These are phyloP conservation scores for Triplophysa siluroides DNA, from an alignment of 2,113 vertebrate genomes.

Conservation along the genomic window DNA sequence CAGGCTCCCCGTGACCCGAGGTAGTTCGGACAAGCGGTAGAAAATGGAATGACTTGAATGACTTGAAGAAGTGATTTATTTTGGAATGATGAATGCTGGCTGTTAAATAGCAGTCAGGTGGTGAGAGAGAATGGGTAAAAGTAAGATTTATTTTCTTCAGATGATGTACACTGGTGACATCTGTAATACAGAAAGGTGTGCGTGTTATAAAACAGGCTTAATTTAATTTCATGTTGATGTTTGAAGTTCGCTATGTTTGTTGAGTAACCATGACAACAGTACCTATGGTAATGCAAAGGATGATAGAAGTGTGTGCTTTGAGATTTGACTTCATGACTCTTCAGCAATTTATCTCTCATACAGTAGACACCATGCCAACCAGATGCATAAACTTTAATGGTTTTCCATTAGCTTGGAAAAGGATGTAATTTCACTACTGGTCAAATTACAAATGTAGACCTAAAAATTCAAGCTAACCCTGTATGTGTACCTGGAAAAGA, in stretches of 20 bases:
- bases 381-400: slow-evolving; percentile 1
- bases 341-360: slow-evolving; percentile 60
- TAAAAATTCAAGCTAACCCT: not conserved
- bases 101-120: not conserved
- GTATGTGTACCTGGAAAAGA: too few relatives aligned
- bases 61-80: too few relatives aligned
- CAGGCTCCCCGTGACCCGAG: too few relatives aligned
- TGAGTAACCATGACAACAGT: slow-evolving; percentile 1
- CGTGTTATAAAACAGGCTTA: not conserved
- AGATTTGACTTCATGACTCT: slow-evolving; percentile 13
- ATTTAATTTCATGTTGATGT: not conserved
- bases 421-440: not conserved
- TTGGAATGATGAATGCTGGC: too few relatives aligned
- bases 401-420: not conserved
- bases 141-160: too few relatives aligned
- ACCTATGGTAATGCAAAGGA: not conserved
- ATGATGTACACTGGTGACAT: too few relatives aligned
- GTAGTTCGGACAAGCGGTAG: too few relatives aligned
- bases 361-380: slow-evolving; percentile 42
- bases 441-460: not conserved
- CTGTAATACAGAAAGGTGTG: too few relatives aligned
- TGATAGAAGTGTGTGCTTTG: slow-evolving; percentile 54
- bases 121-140: not conserved
- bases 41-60: too few relatives aligned
- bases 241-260: not conserved